Percentiles rank a stretch among this genome's conserved stretches.
These are phyloP conservation scores for Lochmaea capreae DNA, from an alignment of 2,888 invertebrate species.

Conservation along the genomic window DNA sequence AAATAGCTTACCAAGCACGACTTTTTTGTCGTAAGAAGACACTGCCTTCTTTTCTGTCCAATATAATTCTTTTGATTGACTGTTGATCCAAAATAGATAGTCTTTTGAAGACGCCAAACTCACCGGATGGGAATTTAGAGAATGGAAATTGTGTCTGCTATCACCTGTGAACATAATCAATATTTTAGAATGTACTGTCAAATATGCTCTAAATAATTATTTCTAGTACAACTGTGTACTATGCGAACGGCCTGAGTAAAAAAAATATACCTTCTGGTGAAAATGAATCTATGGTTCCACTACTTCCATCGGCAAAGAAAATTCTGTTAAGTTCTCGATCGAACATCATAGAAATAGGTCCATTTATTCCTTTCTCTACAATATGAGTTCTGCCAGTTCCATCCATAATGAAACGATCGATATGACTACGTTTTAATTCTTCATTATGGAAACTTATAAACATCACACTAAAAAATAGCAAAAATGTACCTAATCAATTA, in stretches of 20 bases:
- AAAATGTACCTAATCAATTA: neutral
- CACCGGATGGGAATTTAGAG: conserved; percentile 65
- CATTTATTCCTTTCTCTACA: conserved; percentile 63
- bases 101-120: conserved; percentile 72
- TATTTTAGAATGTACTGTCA: too few relatives aligned
- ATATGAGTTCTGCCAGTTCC: conserved; percentile 69
- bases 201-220: too few relatives aligned
- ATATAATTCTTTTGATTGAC: conserved; percentile 69
- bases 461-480: conserved; percentile 68
- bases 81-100: conserved; percentile 78
- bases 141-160: conserved; percentile 62
- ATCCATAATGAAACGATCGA: conserved; percentile 77
- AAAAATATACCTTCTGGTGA: neutral
- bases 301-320: conserved; percentile 76
- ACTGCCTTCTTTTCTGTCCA: conserved; percentile 70
- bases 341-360: conserved; percentile 71
- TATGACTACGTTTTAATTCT: conserved; percentile 63
- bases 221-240: too few relatives aligned
- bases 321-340: conserved; percentile 71
- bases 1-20: conserved; percentile 60
- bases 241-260: too few relatives aligned
- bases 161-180: conserved; percentile 54
- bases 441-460: conserved; percentile 70
- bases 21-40: conserved; percentile 59
- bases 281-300: conserved; percentile 72